Evolutionary conservation across 2,888 invertebrate species (phyloP).

Genomic region (Sphecodes monilicornis): DNA sequence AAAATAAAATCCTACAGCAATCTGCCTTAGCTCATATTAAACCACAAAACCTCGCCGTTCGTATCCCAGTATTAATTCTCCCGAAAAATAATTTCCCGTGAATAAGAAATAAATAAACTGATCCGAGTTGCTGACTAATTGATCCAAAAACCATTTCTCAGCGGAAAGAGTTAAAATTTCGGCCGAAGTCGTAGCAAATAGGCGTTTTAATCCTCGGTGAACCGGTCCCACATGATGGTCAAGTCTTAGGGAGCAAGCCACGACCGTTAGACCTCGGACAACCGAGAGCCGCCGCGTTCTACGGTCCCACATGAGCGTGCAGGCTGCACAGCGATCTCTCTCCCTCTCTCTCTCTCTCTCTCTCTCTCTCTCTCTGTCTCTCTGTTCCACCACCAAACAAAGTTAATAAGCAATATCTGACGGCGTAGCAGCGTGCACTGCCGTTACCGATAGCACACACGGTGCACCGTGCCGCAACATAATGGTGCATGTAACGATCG

Average conservation of each 20-base stretch:
- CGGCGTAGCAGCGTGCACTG: conserved; percentile 59
- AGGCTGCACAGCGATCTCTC: background rate
- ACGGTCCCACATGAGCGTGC: conserved; percentile 9
- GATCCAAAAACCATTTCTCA: background rate
- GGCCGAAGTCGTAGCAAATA: background rate
- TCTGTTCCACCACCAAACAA: conserved; percentile 71
- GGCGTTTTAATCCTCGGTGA: conserved; percentile 47
- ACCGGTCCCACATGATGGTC: conserved; percentile 75
- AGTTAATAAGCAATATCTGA: conserved; percentile 82
- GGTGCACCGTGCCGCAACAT: conserved; percentile 61
- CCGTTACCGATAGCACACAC: conserved; percentile 64
- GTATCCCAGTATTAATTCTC: too few relatives aligned
- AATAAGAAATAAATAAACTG: background rate
- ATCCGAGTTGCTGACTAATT: background rate
- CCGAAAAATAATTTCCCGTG: background rate
- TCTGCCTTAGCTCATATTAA: too few relatives aligned
- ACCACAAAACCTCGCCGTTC: too few relatives aligned
- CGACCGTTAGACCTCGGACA: conserved; percentile 68
- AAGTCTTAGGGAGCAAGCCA: conserved; percentile 61
- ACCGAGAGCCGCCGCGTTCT: conserved; percentile 22
- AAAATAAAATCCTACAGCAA: too few relatives aligned
- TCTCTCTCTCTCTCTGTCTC: conserved; percentile 4
- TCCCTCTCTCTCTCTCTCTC: background rate
- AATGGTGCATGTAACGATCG: conserved; percentile 73
- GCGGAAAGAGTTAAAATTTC: background rate